These are phyloP conservation scores for Scaptodrosophila lebanonensis DNA, from an alignment of 1,140 invertebrate genomes.

Conservation along the genomic window DNA sequence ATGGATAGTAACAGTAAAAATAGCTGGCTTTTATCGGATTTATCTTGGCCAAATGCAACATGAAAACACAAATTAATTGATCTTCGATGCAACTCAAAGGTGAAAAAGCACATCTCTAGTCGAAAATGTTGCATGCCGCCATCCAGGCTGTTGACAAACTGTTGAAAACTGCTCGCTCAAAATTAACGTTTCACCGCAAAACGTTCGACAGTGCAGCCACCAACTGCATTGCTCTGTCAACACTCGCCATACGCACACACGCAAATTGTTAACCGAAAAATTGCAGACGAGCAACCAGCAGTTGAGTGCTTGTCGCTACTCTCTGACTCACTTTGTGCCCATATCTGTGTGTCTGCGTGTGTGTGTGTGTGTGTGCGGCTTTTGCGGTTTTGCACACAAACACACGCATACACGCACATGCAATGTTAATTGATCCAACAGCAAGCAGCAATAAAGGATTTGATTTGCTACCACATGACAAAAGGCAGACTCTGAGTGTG, in stretches of 20 bases:
- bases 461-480: slow-evolving; percentile 67
- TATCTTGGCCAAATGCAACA: too few relatives aligned
- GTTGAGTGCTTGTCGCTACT: slow-evolving; percentile 65
- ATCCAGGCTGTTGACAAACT: slow-evolving; percentile 51
- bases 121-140: too few relatives aligned
- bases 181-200: slow-evolving; percentile 74
- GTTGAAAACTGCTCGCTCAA: slow-evolving; percentile 69
- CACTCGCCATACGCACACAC: slow-evolving; percentile 33
- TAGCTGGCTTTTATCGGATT: too few relatives aligned
- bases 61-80: too few relatives aligned
- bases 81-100: too few relatives aligned
- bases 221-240: slow-evolving; percentile 59
- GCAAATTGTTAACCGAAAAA: slow-evolving; percentile 68
- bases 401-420: slow-evolving; percentile 66
- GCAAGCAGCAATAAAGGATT: slow-evolving; percentile 74
- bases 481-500: slow-evolving; percentile 47
- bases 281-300: slow-evolving; percentile 38
- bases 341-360: slow-evolving; percentile 2
- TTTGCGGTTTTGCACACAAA: slow-evolving; percentile 67
- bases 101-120: too few relatives aligned
- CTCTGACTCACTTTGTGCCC: background rate
- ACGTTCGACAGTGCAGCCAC: slow-evolving; percentile 57
- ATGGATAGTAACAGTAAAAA: too few relatives aligned
- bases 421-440: slow-evolving; percentile 74
- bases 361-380: slow-evolving; percentile 47